phyloP scores from a whole-genome alignment of 2,797 vertebrate genomes.

The Anguilla pacifica region DNA sequence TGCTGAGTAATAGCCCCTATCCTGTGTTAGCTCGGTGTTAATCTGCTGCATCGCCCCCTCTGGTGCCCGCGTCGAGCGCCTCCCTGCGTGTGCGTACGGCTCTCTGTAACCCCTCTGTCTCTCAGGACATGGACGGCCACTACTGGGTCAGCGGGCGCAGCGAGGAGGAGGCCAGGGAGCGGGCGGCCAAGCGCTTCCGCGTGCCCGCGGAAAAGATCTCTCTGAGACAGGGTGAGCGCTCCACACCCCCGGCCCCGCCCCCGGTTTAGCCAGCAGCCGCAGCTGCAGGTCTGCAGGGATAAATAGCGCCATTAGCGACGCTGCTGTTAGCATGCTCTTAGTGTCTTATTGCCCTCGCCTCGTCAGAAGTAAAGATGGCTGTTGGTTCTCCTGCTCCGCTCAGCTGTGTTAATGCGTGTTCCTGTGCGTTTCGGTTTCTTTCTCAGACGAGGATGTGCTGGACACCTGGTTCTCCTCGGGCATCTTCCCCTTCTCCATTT shows the following conservation, averaged over 20 bases:
- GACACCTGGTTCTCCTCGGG: slow-evolving; percentile 96
- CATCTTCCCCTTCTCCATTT: slow-evolving; percentile 90
- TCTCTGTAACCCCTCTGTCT: slow-evolving; percentile 4
- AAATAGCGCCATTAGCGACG: not conserved
- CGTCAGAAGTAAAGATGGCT: not conserved
- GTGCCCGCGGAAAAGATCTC: slow-evolving; percentile 79
- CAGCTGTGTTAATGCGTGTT: slow-evolving; percentile 13
- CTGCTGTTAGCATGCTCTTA: not conserved
- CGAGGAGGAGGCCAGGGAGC: slow-evolving; percentile 77
- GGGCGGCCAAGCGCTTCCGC: slow-evolving; percentile 81
- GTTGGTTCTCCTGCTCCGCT: not conserved
- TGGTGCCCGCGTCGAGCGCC: not conserved
- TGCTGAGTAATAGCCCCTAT: not conserved
- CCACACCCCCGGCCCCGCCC: too few species aligned
- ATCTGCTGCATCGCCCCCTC: not conserved
- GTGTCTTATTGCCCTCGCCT: not conserved
- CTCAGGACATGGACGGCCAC: slow-evolving; percentile 82
- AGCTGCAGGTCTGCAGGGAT: not conserved
- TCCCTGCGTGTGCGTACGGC: not conserved
- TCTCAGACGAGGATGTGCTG: slow-evolving; percentile 87
- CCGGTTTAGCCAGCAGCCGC: not conserved
- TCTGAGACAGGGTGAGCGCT: slow-evolving; percentile 79
- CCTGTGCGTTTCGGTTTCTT: slow-evolving; percentile 22
- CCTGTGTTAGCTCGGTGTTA: not conserved
- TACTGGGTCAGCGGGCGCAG: slow-evolving; percentile 89